Evolutionary conservation across 2,888 invertebrate genomes (phyloP).

Genomic region (Xestia c-nigrum): DNA sequence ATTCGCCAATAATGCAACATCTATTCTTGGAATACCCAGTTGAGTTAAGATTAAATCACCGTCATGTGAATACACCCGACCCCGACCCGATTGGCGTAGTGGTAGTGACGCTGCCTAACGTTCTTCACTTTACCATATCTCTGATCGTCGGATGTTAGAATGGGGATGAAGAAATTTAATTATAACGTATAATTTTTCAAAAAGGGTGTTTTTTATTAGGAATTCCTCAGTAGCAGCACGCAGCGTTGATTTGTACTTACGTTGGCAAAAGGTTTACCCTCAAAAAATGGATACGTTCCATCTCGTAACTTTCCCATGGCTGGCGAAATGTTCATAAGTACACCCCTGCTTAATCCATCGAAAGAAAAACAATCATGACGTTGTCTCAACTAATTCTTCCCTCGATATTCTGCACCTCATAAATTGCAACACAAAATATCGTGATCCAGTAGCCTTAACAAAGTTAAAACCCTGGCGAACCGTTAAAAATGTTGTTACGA

Average conservation of each 20-base stretch:
- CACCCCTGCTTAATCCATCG: background rate
- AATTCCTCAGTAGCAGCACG: background rate
- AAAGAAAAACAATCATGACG: no score
- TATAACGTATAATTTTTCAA: no score
- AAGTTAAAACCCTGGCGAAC: conserved; percentile 1
- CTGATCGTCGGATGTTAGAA: no score
- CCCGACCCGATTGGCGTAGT: no score
- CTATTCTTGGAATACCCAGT: background rate
- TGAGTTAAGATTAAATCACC: no score
- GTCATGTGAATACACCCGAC: no score
- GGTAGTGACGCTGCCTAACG: no score
- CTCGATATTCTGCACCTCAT: background rate
- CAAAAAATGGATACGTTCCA: no score
- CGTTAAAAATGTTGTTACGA: conserved; percentile 14
- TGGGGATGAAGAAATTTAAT: no score
- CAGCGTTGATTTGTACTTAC: background rate
- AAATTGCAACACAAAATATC: conserved; percentile 1
- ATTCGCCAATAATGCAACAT: background rate
- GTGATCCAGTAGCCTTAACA: background rate
- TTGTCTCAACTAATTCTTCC: background rate
- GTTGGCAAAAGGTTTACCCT: background rate
- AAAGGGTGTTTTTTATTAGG: background rate
- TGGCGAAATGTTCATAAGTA: background rate
- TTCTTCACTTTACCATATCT: no score
- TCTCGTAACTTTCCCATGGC: no score